Evolutionary conservation across 2,888 invertebrate genomes (phyloP).

Genomic region (Isotomurus palustris): DNA sequence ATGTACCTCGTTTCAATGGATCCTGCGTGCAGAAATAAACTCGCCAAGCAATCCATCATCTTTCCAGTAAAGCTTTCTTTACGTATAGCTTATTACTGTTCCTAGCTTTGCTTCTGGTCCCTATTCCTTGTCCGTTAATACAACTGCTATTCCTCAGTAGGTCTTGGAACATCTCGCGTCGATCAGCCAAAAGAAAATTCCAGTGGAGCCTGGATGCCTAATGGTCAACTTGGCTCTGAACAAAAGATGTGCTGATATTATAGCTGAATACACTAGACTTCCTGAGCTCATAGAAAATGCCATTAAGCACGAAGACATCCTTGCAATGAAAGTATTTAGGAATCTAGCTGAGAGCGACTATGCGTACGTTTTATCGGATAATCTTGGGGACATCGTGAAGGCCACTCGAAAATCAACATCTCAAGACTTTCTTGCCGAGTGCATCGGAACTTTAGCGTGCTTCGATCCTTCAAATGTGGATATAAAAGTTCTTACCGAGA

Average conservation of each 20-base stretch:
- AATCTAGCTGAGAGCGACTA: conserved; percentile 20
- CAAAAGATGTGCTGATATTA: conserved; percentile 14
- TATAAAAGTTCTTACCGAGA: conserved; percentile 23
- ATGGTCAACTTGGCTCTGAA: conserved; percentile 26
- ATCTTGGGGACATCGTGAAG: conserved; percentile 27
- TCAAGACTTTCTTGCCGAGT: conserved; percentile 30
- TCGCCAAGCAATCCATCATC: no score
- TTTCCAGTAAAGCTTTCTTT: no score
- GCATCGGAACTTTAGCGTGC: conserved; percentile 23
- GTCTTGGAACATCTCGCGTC: no score
- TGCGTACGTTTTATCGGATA: conserved; percentile 21
- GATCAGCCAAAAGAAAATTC: not conserved
- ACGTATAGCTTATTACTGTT: no score
- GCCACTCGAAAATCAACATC: conserved; percentile 22
- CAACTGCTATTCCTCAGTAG: no score
- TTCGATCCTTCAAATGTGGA: conserved; percentile 16
- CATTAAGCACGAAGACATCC: conserved; percentile 20
- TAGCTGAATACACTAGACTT: conserved; percentile 21
- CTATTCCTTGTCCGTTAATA: no score
- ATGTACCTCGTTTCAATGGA: conserved; percentile 33
- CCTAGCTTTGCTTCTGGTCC: no score
- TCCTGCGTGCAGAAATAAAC: conserved; percentile 6
- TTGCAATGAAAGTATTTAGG: conserved; percentile 33
- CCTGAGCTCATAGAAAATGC: conserved; percentile 17
- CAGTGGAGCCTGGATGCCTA: conserved; percentile 15